phyloP scores from a whole-genome alignment of 2,888 invertebrate genomes.

The Uropetala carovei region DNA sequence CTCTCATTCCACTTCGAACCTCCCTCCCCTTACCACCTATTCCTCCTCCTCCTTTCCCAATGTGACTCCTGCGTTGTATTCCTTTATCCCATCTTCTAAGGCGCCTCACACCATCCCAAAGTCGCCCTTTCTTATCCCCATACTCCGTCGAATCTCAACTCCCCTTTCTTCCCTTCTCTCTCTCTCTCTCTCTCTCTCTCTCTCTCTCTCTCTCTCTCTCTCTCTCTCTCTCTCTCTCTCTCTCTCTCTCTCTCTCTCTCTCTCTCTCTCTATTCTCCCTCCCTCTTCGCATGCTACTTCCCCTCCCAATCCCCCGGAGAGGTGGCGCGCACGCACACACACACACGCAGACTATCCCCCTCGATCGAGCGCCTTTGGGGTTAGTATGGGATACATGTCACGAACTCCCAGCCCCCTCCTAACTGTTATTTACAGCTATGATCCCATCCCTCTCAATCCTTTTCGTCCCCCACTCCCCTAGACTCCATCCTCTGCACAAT shows the following conservation, averaged over 20 bases:
- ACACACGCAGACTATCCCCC: background rate
- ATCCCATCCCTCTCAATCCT: slow-evolving; percentile 36
- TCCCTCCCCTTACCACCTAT: too few species aligned
- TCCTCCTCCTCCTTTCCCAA: background rate
- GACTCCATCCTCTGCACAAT: background rate
- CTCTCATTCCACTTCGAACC: slow-evolving; percentile 10
- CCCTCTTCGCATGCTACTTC: too few species aligned
- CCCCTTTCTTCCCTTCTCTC: background rate
- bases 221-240: too few species aligned
- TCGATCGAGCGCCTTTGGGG: slow-evolving; percentile 46
- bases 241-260: too few species aligned
- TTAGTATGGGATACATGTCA: slow-evolving; percentile 63
- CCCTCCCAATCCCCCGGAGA: background rate
- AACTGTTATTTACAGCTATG: slow-evolving; percentile 63
- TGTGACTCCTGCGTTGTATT: background rate
- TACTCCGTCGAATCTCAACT: background rate
- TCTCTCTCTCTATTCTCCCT: background rate
- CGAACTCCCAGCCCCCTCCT: slow-evolving; percentile 60
- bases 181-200: too few species aligned
- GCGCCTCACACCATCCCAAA: background rate
- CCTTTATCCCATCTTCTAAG: background rate
- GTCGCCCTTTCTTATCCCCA: background rate
- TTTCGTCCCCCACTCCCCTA: background rate
- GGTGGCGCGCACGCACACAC: background rate
- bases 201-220: too few species aligned